Evolutionary conservation across 1,140 invertebrate genomes (phyloP).

Genomic region (Drosophila miranda): DNA sequence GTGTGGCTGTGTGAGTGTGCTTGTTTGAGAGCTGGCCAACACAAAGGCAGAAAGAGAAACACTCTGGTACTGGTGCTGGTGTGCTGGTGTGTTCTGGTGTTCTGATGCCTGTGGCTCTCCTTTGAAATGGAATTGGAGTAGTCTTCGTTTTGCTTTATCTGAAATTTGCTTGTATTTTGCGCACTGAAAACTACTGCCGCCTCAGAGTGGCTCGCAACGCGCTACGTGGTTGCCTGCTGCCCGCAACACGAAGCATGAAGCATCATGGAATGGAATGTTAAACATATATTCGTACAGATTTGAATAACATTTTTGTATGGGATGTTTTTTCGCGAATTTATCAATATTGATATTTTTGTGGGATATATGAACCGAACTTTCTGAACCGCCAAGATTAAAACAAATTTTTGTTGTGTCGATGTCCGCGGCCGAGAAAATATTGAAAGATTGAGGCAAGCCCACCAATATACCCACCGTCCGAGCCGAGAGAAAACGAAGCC

Average conservation of each 20-base stretch:
- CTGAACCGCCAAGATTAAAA: no score
- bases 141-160: constrained; percentile 34
- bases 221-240: constrained; percentile 52
- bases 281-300: no score
- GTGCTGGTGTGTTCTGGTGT: no score
- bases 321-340: no score
- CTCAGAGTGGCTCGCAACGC: constrained; percentile 34
- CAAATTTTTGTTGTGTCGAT: no score
- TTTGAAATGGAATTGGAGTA: constrained; percentile 29
- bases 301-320: no score
- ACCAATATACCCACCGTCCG: no score
- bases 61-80: background rate
- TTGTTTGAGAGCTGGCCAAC: constrained; percentile 20
- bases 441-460: no score
- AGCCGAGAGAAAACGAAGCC: no score
- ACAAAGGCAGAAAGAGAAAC: constrained; percentile 11
- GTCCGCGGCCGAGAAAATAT: no score
- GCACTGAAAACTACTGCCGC: constrained; percentile 42
- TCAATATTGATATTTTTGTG: no score
- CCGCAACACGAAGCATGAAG: constrained; percentile 73
- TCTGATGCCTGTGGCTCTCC: background rate
- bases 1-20: constrained; percentile 20
- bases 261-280: constrained; percentile 26
- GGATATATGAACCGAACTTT: no score
- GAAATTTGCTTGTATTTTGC: constrained; percentile 22